Percentiles rank a stretch among this genome's conserved stretches.
These are phyloP conservation scores for Rynchops niger DNA, from an alignment of 2,113 vertebrate genomes.

Conservation along the genomic window DNA sequence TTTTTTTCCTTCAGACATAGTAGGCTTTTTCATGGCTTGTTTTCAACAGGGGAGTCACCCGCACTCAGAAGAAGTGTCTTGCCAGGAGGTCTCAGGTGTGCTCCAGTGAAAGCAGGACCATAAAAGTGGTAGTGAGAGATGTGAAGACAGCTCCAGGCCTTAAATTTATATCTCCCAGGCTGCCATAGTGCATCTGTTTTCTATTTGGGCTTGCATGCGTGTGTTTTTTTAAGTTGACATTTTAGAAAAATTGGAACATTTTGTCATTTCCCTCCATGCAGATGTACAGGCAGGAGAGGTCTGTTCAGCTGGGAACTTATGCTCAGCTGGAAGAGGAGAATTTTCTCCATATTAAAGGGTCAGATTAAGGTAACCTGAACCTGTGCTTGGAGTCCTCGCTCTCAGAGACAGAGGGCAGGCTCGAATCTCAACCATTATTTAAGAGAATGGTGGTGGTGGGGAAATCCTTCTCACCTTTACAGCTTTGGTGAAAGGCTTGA, in stretches of 20 bases:
- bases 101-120: neutral
- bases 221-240: conserved; percentile 26
- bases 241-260: conserved; percentile 36
- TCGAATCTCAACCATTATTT: neutral
- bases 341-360: neutral
- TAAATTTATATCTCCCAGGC: neutral
- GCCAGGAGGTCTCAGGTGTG: conserved; percentile 20
- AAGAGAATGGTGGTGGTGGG: neutral
- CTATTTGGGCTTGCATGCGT: neutral
- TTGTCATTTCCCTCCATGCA: conserved; percentile 19
- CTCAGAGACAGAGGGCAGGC: neutral
- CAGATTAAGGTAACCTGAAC: neutral
- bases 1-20: neutral
- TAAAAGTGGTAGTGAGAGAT: conserved; percentile 26
- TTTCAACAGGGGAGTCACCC: neutral
- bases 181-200: conserved; percentile 35
- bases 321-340: neutral
- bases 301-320: neutral
- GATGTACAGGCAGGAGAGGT: neutral
- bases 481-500: neutral
- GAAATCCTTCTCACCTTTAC: neutral
- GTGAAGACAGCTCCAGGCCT: conserved; percentile 39
- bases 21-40: neutral
- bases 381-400: neutral
- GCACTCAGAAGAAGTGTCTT: neutral